Evolutionary conservation across 2,888 invertebrate genomes (phyloP), one percentile per base, ranked within the genome.

Genomic region (Timandra comae): DNA sequence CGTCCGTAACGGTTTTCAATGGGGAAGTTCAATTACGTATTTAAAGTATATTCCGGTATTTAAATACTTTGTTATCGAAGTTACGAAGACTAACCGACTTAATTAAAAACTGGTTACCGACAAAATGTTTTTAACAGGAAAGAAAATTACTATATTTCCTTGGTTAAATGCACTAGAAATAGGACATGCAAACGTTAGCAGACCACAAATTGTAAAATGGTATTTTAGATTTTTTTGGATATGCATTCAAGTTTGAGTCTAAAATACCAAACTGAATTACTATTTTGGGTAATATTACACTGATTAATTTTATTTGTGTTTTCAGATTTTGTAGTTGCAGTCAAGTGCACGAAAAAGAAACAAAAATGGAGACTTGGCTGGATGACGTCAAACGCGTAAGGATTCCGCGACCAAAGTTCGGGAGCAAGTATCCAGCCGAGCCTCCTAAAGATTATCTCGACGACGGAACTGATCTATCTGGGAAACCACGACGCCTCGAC

Each of bases 401-500:
- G 53, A 95, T 95, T 56, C 95, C 95, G 12, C 88, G 95, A 46
- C 95, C 95, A 3, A 95, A 95, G 86, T 93, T 94, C 63, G 91
- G 89, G 29, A 87, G 86, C 51, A 89, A 86, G 59, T 91, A 88
- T 54, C 92, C 91, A 35, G 90, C 85, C 37, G 92, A 92, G 59
- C 93, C 93, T 8, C 93, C 93, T 7, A 91, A 94, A 70, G 94
- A 94, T 69, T 94, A 94, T 70, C 88, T 91, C 52, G 90, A 91
- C 43, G 90, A 91, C 33, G 78, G 74, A 35, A 88, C 88, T 33
- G 79, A 89, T 25, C 82, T 89, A 43, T 76, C 87, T 20, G 82
- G 78, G 30, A 79, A 85, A 46, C 71, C 75, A 46, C 75, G 87
- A 24, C 78, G 80, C 32, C 88, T 84, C 43, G 78, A 81, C 49